Evolutionary conservation across 2,797 vertebrate species (phyloP), one percentile per base, ranked within the genome.

Genomic region (Alectoris magna): DNA sequence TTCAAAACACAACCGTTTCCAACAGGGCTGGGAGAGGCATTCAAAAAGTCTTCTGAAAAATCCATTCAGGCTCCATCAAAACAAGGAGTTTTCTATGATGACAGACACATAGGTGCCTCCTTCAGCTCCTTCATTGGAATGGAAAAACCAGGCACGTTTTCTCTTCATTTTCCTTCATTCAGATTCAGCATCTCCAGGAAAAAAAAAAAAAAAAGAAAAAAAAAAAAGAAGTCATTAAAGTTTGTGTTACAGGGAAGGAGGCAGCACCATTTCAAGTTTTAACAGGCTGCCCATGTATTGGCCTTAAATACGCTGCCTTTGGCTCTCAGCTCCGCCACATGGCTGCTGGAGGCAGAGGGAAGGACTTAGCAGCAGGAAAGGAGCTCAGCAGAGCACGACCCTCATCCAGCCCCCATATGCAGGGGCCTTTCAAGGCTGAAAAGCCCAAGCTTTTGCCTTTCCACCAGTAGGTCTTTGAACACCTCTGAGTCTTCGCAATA

Each of bases 401-500:
- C 60, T 80, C 66, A n/a, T 48, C 69, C 6, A 91, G 81, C 64
- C 77, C 81, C 70, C n/a, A 81, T 19, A 86, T 26, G 64, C 81
- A 87, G 78, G 75, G 88, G 31, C 46, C 48, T 87, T 85, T 81
- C 86, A 51, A 69, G 70, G 59, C 66, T 80, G 80, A 94, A 93
- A 95, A 93, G 68, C 86, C 68, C 78, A 91, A 48, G 80, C 55
- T 93, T 96, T 94, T 87, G 75, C 92, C 72, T 90, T 92, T 94
- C 86, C 83, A 81, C 75, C 62, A 80, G 90, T n/a, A 84, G 56
- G 88, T 80, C 81, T 93, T 87, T 88, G 84, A 95, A 90, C 92
- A 96, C 88, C 93, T 91, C 94, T 94, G 94, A 81, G 93, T 88
- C 90, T 96, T 94, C 38, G 9, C 91, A 96, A 95, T 69, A 85